Conservation (phyloP, 2,797 vertebrate genomes). For the Octomys mimax region DNA sequence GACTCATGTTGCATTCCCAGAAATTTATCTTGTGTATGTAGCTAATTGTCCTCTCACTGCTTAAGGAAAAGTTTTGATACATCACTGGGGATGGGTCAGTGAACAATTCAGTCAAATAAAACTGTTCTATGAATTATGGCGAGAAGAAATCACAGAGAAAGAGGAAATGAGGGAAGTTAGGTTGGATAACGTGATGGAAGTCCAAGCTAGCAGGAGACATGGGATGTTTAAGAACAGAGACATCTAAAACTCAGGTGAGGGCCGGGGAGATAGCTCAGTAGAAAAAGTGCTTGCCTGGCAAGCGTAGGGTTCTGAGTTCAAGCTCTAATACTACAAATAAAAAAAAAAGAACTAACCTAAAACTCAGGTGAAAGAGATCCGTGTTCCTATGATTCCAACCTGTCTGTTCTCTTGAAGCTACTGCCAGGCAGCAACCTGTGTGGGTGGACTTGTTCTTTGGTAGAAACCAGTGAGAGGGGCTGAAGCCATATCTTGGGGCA, state of each 20-base stretch:
- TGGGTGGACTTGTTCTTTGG: too few relatives aligned
- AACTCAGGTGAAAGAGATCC: neutral
- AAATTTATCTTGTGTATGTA: neutral
- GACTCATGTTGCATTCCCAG: too few relatives aligned
- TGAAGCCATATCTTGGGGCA: neutral
- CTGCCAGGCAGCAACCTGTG: neutral
- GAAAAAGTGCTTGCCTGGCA: too few relatives aligned
- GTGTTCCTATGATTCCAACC: neutral
- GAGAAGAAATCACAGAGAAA: neutral
- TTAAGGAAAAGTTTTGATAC: neutral
- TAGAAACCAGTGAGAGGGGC: neutral
- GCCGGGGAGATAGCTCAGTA: too few relatives aligned
- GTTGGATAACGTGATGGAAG: neutral
- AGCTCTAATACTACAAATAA: too few relatives aligned
- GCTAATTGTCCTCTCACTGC: neutral
- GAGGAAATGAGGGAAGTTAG: neutral
- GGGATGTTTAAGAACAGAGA: neutral
- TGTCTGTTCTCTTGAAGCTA: neutral
- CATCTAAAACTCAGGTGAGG: neutral
- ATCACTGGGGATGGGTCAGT: neutral
- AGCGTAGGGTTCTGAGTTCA: too few relatives aligned
- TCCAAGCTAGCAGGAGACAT: neutral
- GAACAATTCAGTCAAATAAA: neutral
- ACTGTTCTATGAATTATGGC: neutral
- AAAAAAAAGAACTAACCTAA: neutral